phyloP scores from a whole-genome alignment of 2,888 invertebrate genomes.

The Tribolium freemani region DNA sequence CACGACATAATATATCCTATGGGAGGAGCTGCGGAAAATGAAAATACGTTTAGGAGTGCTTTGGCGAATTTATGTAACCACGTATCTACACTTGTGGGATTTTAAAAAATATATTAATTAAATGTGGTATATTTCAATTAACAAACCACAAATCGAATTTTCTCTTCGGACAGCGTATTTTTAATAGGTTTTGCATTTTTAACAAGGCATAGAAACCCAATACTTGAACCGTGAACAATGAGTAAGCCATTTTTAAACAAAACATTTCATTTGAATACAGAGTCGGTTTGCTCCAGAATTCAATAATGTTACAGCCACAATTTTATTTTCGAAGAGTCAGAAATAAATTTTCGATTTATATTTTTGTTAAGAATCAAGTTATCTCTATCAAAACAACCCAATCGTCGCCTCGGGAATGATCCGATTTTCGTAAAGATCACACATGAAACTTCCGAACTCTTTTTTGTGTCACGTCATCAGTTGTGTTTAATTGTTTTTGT shows the following conservation, averaged over 20 bases:
- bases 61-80: too few relatives aligned
- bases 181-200: not conserved
- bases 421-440: slow-evolving; percentile 24
- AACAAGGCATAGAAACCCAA: not conserved
- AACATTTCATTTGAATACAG: not conserved
- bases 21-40: too few relatives aligned
- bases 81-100: too few relatives aligned
- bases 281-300: not conserved
- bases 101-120: too few relatives aligned
- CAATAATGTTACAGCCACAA: not conserved
- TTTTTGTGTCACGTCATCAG: not conserved
- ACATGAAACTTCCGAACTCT: slow-evolving; percentile 14
- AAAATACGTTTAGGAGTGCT: too few relatives aligned
- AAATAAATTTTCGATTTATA: slow-evolving; percentile 9
- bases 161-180: not conserved
- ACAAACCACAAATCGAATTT: not conserved
- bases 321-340: not conserved
- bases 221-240: not conserved
- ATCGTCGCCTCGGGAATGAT: slow-evolving; percentile 30
- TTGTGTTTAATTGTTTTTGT: not conserved
- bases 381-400: slow-evolving; percentile 31
- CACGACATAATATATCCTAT: too few relatives aligned
- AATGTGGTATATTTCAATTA: not conserved
- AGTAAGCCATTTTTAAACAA: not conserved
- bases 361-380: slow-evolving; percentile 24